Percentiles rank a stretch among this genome's conserved stretches.
Conservation (phyloP, 2,797 vertebrate species). For the Rallus crepitans region DNA sequence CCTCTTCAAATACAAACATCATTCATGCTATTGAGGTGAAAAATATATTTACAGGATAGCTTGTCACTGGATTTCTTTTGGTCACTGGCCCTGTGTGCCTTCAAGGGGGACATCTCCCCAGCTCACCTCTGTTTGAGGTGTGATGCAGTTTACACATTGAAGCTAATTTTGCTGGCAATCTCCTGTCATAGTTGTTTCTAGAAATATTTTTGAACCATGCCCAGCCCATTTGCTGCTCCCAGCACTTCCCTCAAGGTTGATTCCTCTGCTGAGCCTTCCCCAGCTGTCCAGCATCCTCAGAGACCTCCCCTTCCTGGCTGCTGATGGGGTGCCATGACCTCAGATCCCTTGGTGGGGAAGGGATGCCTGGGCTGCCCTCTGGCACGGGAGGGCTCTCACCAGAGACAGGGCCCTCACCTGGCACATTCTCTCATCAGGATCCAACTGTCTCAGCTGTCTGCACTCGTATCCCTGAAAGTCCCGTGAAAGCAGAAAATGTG, state of each 20-base stretch:
- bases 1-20: neutral
- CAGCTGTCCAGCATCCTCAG: neutral
- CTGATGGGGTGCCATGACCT: neutral
- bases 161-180: neutral
- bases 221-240: neutral
- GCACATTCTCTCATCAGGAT: neutral
- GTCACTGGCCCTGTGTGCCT: neutral
- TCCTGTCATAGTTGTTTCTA: neutral
- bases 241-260: rapidly evolving
- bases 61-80: neutral
- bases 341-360: rapidly evolving
- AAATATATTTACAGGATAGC: neutral
- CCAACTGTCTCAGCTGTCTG: neutral
- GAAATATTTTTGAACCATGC: rapidly evolving
- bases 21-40: neutral
- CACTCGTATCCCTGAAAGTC: neutral
- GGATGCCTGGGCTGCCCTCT: neutral
- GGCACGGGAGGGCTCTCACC: rapidly evolving
- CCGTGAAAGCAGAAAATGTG: rapidly evolving
- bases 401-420: neutral
- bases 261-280: neutral
- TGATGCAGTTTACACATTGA: rapidly evolving
- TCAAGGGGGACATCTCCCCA: neutral
- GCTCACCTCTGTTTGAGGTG: rapidly evolving
- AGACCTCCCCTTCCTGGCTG: neutral